A percentile compares a stretch with the other conserved stretches of the same genome.
These are phyloP conservation scores for Brachyistius frenatus DNA, from an alignment of 2,113 vertebrate genomes.

Conservation along the genomic window DNA sequence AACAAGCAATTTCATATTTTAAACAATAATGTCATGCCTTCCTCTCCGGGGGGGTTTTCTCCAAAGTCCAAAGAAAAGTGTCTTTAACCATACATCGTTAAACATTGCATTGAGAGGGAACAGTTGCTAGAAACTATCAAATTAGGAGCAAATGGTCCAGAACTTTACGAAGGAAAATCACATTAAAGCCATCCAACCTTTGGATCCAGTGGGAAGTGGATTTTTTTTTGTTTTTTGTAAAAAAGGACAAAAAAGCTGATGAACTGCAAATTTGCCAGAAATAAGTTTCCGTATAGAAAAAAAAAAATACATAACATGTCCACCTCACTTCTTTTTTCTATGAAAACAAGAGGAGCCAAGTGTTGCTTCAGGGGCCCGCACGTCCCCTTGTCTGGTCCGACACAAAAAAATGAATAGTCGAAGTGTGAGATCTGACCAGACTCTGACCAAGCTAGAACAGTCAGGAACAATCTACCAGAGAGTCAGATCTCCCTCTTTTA, in stretches of 20 bases:
- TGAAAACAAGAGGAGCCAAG: constrained; percentile 24
- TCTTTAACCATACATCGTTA: constrained; percentile 19
- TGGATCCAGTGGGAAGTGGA: constrained; percentile 39
- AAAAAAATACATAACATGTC: constrained; percentile 38
- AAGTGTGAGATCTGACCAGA: neutral
- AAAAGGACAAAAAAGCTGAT: constrained; percentile 7
- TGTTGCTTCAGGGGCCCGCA: constrained; percentile 22
- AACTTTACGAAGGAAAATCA: constrained; percentile 57
- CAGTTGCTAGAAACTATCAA: constrained; percentile 44
- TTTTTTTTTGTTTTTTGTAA: constrained; percentile 1
- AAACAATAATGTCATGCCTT: constrained; percentile 5
- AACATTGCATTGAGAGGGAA: constrained; percentile 33
- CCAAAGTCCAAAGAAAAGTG: constrained; percentile 15
- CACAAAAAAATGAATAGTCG: neutral
- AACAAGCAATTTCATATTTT: constrained; percentile 18
- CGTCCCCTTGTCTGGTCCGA: constrained; percentile 9
- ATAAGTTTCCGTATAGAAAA: constrained; percentile 48
- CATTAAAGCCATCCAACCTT: constrained; percentile 46
- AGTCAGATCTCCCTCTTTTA: constrained; percentile 1
- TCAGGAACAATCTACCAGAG: constrained; percentile 3
- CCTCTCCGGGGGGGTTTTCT: too few relatives aligned
- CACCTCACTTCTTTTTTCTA: constrained; percentile 3
- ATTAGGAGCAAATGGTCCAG: constrained; percentile 63
- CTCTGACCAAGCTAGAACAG: neutral
- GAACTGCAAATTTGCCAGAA: constrained; percentile 54